Conservation (phyloP, 2,888 invertebrate genomes). For the Hanleya hanleyi region DNA sequence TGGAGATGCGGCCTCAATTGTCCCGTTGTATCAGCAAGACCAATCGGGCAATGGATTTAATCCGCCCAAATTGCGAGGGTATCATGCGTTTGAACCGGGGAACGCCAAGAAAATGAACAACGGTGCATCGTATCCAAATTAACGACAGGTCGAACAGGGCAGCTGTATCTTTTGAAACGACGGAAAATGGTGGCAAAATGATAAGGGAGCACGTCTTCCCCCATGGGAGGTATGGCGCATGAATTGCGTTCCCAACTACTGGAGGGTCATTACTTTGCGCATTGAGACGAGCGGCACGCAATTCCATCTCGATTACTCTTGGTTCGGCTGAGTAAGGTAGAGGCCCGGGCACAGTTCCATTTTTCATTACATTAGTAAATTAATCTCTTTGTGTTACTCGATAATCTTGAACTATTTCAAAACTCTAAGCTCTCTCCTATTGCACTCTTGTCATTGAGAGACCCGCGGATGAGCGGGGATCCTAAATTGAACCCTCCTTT, state of each 20-base stretch:
- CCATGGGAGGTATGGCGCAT: background rate
- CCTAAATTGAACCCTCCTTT: background rate
- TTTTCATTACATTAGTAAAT: constrained; percentile 35
- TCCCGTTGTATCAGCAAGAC: background rate
- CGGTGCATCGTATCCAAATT: background rate
- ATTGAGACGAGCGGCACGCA: background rate
- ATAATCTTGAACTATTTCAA: constrained; percentile 21
- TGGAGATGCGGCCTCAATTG: too few relatives aligned
- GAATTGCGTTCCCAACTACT: background rate
- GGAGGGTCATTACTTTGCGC: background rate
- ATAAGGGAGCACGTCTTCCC: background rate
- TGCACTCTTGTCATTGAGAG: background rate
- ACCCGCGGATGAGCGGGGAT: background rate
- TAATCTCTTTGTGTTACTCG: constrained; percentile 27
- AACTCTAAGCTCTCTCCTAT: background rate
- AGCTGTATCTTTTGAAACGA: background rate
- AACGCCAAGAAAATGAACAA: background rate
- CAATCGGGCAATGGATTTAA: background rate
- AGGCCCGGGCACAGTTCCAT: constrained; percentile 16
- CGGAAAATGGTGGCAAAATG: background rate
- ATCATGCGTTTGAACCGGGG: background rate
- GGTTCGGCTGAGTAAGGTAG: background rate
- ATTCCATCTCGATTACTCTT: constrained; percentile 8
- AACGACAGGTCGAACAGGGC: background rate
- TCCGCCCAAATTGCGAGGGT: background rate